Conservation (phyloP, 2,113 vertebrate species). For the Neolamprologus devosi region DNA sequence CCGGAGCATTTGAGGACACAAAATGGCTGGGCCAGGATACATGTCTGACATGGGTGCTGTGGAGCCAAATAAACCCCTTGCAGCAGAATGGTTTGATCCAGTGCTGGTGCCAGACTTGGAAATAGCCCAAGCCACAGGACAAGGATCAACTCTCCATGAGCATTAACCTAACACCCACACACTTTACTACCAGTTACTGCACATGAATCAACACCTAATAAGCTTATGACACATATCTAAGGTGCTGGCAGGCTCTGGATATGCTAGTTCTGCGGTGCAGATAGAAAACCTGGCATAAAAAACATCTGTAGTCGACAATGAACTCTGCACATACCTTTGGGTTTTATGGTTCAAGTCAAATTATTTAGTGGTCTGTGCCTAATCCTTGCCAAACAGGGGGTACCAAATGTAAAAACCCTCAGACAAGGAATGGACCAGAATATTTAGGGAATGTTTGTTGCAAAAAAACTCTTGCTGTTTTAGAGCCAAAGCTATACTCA, state of each 20-base stretch:
- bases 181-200: constrained; percentile 33
- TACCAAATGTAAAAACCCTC: not conserved
- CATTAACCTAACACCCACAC: constrained; percentile 46
- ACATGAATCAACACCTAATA: constrained; percentile 44
- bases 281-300: not conserved
- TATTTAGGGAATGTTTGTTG: constrained; percentile 10
- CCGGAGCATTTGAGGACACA: constrained; percentile 54
- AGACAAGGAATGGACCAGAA: not conserved
- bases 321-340: constrained; percentile 4
- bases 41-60: constrained; percentile 49
- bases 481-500: not conserved
- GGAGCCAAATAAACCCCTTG: constrained; percentile 58
- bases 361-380: constrained; percentile 14
- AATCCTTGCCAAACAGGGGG: not conserved
- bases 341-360: constrained; percentile 11
- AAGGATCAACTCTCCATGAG: constrained; percentile 53
- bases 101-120: constrained; percentile 48
- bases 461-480: not conserved
- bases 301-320: not conserved
- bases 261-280: not conserved
- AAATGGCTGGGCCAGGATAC: constrained; percentile 41
- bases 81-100: constrained; percentile 46
- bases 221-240: constrained; percentile 8
- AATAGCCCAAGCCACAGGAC: constrained; percentile 51
- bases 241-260: not conserved